phyloP scores from a whole-genome alignment of 2,797 vertebrate genomes.

The Lophius americanus region DNA sequence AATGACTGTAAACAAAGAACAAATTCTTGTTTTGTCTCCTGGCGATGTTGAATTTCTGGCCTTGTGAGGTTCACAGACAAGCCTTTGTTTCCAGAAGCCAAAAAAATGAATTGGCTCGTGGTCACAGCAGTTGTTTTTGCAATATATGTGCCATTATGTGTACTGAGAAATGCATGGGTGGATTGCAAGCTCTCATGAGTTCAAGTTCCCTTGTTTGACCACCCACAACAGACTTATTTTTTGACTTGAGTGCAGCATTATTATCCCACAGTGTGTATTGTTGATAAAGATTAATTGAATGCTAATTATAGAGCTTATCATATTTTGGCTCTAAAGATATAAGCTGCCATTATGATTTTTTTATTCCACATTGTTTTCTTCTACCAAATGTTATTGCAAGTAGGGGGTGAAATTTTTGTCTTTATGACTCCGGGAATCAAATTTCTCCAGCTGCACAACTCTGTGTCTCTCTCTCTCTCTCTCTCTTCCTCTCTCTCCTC shows the following conservation, averaged over 20 bases:
- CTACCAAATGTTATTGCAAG: conserved; percentile 65
- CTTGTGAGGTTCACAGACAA: conserved; percentile 66
- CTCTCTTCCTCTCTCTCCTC: no score
- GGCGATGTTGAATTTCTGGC: conserved; percentile 56
- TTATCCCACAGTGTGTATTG: conserved; percentile 71
- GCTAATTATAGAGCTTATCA: conserved; percentile 75
- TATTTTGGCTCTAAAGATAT: conserved; percentile 60
- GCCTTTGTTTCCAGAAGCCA: conserved; percentile 67
- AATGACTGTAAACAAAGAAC: conserved; percentile 73
- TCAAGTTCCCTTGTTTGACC: conserved; percentile 63
- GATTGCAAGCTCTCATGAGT: conserved; percentile 63
- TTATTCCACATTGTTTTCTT: conserved; percentile 67
- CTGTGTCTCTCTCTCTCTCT: conserved; percentile 43
- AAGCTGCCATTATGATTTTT: conserved; percentile 69
- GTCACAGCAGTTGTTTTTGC: conserved; percentile 72
- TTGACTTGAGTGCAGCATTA: conserved; percentile 57
- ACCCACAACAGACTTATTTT: conserved; percentile 50
- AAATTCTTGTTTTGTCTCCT: conserved; percentile 72
- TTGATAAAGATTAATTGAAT: conserved; percentile 75
- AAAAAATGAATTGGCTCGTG: conserved; percentile 58
- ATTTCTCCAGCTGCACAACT: conserved; percentile 56
- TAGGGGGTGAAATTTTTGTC: conserved; percentile 65
- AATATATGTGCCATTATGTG: conserved; percentile 72
- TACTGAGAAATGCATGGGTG: conserved; percentile 74
- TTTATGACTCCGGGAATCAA: conserved; percentile 51